A percentile compares a stretch with the other conserved stretches of the same genome.
Conservation (phyloP, 2,797 vertebrate genomes). For the Manis pentadactyla region DNA sequence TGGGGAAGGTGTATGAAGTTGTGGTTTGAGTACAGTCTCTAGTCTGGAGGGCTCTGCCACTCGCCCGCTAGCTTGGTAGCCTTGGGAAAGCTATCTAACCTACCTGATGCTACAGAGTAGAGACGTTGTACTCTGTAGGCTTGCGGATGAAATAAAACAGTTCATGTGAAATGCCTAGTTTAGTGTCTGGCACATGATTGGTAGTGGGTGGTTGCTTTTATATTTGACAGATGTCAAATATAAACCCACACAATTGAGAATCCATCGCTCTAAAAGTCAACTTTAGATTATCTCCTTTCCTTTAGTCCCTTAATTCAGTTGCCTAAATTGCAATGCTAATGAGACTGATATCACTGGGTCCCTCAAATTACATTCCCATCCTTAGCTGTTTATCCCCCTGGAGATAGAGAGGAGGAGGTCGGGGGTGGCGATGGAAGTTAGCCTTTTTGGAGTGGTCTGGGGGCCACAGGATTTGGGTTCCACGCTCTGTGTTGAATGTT, state of each 20-base stretch:
- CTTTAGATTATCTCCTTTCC: neutral
- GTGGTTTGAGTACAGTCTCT: neutral
- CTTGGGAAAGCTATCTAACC: neutral
- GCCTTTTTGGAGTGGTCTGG: neutral
- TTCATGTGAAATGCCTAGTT: neutral
- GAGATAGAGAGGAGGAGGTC: neutral
- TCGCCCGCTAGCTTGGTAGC: neutral
- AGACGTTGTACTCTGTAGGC: neutral
- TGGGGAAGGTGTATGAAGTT: neutral
- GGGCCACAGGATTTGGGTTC: neutral
- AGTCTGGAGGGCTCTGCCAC: neutral
- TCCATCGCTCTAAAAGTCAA: neutral
- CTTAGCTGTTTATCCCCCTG: neutral
- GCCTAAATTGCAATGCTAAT: neutral
- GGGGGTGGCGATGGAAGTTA: neutral
- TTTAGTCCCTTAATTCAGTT: neutral
- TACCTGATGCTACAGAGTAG: neutral
- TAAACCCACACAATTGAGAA: slow-evolving; percentile 11
- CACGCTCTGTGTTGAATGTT: neutral
- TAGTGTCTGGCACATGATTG: neutral
- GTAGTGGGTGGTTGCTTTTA: neutral
- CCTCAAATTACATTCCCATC: neutral
- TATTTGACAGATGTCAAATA: neutral
- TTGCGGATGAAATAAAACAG: neutral
- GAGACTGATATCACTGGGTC: neutral